Evolutionary conservation across 2,113 vertebrate species (phyloP), one percentile per base, ranked within the genome.

Genomic region (Scytalopus superciliaris): DNA sequence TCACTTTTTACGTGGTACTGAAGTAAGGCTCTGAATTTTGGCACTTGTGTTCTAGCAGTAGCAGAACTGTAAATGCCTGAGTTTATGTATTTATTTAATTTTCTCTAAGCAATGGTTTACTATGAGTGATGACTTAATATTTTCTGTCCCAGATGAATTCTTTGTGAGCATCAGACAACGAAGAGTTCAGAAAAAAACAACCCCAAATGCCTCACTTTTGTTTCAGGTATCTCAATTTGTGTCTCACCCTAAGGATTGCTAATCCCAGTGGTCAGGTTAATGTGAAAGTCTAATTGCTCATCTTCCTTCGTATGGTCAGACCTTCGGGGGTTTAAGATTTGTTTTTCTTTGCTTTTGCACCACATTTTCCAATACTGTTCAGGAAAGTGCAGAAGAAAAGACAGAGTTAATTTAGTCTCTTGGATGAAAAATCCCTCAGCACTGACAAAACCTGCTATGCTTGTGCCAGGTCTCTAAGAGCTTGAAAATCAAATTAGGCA

Each of bases 401-500:
- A 78, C 72, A 83, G 64, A 91, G 63, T 87, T 92, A 95, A 94
- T 89, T 80, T 87, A 68, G 24, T 66, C n/a, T 85, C 44, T 70
- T 14, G 35, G 15, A 78, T 56, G n/a, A 90, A 92, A 94, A 94
- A 90, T 86, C 60, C 72, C 73, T 67, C 35, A 70, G 60, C 56
- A 39, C 42, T 93, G 90, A 92, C 72, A 95, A 94, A 95, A 84
- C 13, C 72, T 92, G 42, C 82, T 92, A 57, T 53, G 79, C 9
- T 40, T 62, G 10, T 92, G 79, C 72, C 88, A 75, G 44, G 31
- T 77, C 44, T 86, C 72, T 93, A 88, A 87, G 62, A 95, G 75
- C 74, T 74, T 90, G 87, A 91, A 96, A 96, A 96, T 88, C 75
- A 93, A 90, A 96, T 94, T 96, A 96, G 68, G 50, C 42, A 64